phyloP scores from a whole-genome alignment of 30 jellyfish, hydroid and myxozoan species.

The Catostylus mosaicus region DNA sequence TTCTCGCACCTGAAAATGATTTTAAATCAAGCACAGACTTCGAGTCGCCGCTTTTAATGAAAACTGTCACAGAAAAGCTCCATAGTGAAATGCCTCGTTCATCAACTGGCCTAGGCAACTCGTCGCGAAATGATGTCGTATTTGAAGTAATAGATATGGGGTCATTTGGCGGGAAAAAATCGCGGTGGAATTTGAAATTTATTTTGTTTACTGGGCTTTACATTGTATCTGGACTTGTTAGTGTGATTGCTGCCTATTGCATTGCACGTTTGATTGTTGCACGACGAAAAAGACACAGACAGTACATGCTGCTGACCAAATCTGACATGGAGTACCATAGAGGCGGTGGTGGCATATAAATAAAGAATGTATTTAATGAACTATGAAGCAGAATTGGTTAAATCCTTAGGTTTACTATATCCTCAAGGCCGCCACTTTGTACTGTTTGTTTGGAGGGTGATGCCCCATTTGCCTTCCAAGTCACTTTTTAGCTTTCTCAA shows the following conservation, averaged over 20 bases:
- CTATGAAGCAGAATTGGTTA: no score
- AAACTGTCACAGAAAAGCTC: constrained; percentile 50
- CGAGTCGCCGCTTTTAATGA: constrained; percentile 43
- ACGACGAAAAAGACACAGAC: constrained; percentile 78
- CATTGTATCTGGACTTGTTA: constrained; percentile 66
- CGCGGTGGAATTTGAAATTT: constrained; percentile 60
- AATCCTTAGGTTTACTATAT: no score
- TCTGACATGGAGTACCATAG: constrained; percentile 92
- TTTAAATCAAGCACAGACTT: constrained; percentile 21
- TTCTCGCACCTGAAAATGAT: constrained; percentile 83
- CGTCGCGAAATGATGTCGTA: constrained; percentile 71
- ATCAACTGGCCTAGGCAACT: constrained; percentile 37
- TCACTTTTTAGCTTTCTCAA: no score
- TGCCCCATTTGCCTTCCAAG: no score
- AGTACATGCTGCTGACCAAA: constrained; percentile 87
- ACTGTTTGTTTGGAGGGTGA: no score
- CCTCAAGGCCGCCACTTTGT: no score
- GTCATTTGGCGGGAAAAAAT: constrained; percentile 51
- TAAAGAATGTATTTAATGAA: no score
- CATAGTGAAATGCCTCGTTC: constrained; percentile 60
- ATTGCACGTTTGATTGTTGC: constrained; percentile 68
- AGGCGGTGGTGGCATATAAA: constrained; percentile 96
- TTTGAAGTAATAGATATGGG: constrained; percentile 90
- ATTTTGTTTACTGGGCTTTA: constrained; percentile 70
- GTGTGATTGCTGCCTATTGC: constrained; percentile 77